These are phyloP conservation scores for Acarapis woodi DNA, from an alignment of 1,140 invertebrate genomes.

Conservation along the genomic window DNA sequence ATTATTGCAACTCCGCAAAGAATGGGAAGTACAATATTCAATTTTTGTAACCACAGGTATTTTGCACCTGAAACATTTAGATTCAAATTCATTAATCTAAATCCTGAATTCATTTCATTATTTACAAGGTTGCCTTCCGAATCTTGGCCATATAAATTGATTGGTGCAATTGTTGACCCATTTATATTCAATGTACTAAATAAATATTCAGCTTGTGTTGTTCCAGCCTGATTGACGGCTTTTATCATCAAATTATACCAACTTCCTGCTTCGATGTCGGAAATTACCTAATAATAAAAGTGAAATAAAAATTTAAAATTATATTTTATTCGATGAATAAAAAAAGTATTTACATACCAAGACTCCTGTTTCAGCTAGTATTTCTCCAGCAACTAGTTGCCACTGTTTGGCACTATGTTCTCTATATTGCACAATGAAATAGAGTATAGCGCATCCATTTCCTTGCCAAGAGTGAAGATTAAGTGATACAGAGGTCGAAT, in stretches of 20 bases:
- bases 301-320: slow-evolving; percentile 19
- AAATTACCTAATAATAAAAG: slow-evolving; percentile 20
- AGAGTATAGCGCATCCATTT: slow-evolving; percentile 41
- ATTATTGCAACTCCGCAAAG: too few species aligned
- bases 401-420: neutral
- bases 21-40: too few species aligned
- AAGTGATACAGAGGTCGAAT: slow-evolving; percentile 22
- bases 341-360: neutral
- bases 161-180: neutral
- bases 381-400: too few species aligned
- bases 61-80: too few species aligned
- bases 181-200: slow-evolving; percentile 16
- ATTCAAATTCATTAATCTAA: too few species aligned
- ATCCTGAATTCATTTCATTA: too few species aligned
- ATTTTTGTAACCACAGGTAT: too few species aligned
- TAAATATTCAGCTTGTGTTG: slow-evolving; percentile 32
- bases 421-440: slow-evolving; percentile 46
- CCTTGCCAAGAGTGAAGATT: slow-evolving; percentile 42
- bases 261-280: slow-evolving; percentile 64
- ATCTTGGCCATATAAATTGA: too few species aligned
- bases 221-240: slow-evolving; percentile 21
- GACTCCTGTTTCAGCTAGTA: slow-evolving; percentile 3
- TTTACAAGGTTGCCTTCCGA: too few species aligned
- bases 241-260: slow-evolving; percentile 41
- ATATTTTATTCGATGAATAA: neutral